Conservation (phyloP, 2,888 invertebrate genomes). For the Tenthredo notha region DNA sequence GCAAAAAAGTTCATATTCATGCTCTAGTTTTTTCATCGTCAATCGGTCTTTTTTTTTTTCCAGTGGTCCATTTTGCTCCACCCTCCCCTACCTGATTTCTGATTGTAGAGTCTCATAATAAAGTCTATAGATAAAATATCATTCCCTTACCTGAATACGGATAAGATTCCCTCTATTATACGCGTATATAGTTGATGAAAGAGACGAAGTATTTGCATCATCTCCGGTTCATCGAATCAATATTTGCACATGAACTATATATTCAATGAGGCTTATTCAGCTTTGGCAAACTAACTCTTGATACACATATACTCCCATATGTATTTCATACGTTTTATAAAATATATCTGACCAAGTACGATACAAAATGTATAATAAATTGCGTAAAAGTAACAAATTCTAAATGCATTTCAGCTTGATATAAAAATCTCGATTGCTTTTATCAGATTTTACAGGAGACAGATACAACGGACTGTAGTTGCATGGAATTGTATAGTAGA, state of each 20-base stretch:
- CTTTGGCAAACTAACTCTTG: constrained; percentile 9
- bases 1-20: too few species aligned
- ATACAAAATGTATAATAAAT: neutral
- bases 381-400: neutral
- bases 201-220: neutral
- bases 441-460: constrained; percentile 30
- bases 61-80: too few species aligned
- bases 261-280: neutral
- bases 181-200: constrained; percentile 1
- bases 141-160: neutral
- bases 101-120: neutral
- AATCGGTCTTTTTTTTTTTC: too few species aligned
- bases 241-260: constrained; percentile 29
- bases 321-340: constrained; percentile 2
- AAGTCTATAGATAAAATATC: neutral
- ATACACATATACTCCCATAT: neutral
- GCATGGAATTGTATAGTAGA: constrained; percentile 47
- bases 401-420: neutral
- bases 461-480: constrained; percentile 47
- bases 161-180: neutral
- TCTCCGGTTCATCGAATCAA: constrained; percentile 9
- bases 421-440: neutral
- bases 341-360: neutral
- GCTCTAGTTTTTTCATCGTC: too few species aligned
- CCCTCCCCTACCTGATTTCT: too few species aligned